These are phyloP conservation scores for Pegoplata infirma DNA, from an alignment of 2,888 invertebrate genomes.

Conservation along the genomic window DNA sequence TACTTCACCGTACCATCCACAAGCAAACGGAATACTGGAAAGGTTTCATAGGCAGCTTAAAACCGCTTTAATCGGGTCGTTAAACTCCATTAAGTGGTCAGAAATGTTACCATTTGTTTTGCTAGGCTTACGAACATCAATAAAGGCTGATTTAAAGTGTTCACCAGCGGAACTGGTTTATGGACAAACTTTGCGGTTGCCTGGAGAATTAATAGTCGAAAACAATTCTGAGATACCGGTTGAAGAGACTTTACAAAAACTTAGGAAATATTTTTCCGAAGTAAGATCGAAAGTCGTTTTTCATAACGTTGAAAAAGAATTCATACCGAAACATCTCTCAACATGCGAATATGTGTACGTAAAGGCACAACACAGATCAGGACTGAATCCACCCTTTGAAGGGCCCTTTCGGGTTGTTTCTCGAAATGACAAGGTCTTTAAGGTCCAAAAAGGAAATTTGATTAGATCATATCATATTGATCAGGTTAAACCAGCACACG, in stretches of 20 bases:
- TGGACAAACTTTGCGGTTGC: not conserved
- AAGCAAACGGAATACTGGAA: not conserved
- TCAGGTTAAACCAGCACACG: not conserved
- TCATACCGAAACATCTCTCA: not conserved
- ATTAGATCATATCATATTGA: not conserved
- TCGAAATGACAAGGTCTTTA: not conserved
- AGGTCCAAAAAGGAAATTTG: not conserved
- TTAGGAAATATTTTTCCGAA: not conserved
- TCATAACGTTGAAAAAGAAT: not conserved
- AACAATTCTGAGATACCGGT: not conserved
- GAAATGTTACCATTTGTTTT: not conserved
- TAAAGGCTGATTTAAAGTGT: not conserved
- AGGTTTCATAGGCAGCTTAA: not conserved
- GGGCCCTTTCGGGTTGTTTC: not conserved
- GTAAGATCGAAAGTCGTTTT: not conserved
- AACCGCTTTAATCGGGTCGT: not conserved
- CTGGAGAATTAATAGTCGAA: not conserved
- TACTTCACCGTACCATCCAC: not conserved
- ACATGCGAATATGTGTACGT: too few relatives aligned
- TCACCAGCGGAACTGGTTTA: not conserved
- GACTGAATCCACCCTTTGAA: not conserved
- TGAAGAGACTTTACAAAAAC: conserved; percentile 1
- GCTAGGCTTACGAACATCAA: not conserved
- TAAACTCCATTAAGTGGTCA: not conserved
- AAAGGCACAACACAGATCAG: not conserved